Evolutionary conservation across 2,888 invertebrate species (phyloP), one percentile per base, ranked within the genome.

Genomic region (Diadegma fenestrale): DNA sequence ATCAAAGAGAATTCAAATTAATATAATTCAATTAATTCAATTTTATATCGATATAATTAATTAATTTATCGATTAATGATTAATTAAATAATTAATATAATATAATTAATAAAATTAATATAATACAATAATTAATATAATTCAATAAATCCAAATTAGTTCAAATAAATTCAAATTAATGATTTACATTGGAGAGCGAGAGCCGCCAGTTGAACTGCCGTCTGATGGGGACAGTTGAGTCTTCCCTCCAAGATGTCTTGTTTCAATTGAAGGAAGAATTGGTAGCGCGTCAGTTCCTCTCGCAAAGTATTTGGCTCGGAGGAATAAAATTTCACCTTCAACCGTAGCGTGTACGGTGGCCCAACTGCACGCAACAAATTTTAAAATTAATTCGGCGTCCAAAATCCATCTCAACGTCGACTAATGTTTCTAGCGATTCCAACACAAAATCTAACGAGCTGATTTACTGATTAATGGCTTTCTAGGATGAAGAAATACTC

Each of bases 321-420:
- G 1, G 99, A 99, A 94, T 99, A 99, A 95, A 99, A 99, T 94
- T 99, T 99, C 3, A 99, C 99, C 95, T 98, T 97, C 72, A 99
- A 95, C 82, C 98, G 95, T 90, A 99, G 96, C 73, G 99, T 99
- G 93, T 98, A 99, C 1, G 99, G 99, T 81, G 99, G 99, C 17
- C 99, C 99, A 95, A 99, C 98, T 97, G 93, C 14, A 95, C 95
- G 86, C 80, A 85, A 80, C 30, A 12, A 33, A 14, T 17, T 1
- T 17, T 7, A 33, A 41, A 58, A 10, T 37, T 6, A 37, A 58
- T 12, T 14, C 37, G 1, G 17, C 37, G 4, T 2, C 2, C 10
- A 19, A 19, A 33, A 33, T 71, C 14, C 2, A 19, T 33, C 0
- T 17, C 1, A 0, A 5, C 19, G 45, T 7, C n/a, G 4, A 51